A percentile compares a stretch with the other conserved stretches of the same genome.
Evolutionary conservation across 2,888 invertebrate species (phyloP).

Genomic region (Chrysolina haemoptera): DNA sequence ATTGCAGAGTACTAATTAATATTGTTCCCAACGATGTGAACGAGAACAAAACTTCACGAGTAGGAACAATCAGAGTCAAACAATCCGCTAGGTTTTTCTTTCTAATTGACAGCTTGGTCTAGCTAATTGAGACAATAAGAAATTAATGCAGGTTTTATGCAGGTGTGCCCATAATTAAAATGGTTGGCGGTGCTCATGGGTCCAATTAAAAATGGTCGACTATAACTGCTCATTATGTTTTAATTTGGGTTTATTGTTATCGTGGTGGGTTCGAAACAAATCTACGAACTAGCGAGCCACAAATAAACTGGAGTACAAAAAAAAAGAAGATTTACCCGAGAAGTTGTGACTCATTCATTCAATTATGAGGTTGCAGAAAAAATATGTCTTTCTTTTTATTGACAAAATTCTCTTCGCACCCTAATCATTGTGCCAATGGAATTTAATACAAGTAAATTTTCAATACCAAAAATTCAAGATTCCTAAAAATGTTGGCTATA

Average conservation of each 20-base stretch:
- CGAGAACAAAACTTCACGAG: slow-evolving; percentile 23
- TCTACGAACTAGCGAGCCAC: not conserved
- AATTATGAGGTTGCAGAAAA: no score
- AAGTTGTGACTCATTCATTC: no score
- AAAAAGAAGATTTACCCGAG: no score
- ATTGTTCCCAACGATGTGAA: slow-evolving; percentile 21
- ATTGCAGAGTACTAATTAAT: slow-evolving; percentile 16
- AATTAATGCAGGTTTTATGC: slow-evolving; percentile 20
- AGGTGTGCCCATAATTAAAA: slow-evolving; percentile 26
- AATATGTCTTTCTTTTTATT: no score
- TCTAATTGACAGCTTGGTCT: slow-evolving; percentile 26
- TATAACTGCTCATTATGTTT: slow-evolving; percentile 2
- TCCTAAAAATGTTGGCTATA: no score
- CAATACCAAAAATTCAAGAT: no score
- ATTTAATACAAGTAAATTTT: no score
- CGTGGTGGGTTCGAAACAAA: not conserved
- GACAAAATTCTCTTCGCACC: no score
- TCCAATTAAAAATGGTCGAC: slow-evolving; percentile 22
- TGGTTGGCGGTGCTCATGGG: slow-evolving; percentile 23
- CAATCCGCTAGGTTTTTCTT: slow-evolving; percentile 20
- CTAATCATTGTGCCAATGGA: no score
- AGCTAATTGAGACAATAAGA: slow-evolving; percentile 20
- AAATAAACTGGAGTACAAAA: no score
- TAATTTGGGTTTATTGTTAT: not conserved
- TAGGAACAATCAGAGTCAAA: slow-evolving; percentile 15